Percentiles rank a stretch among this genome's conserved stretches.
These are phyloP conservation scores for Pammene aurita DNA, from an alignment of 2,888 invertebrate species.

Conservation along the genomic window DNA sequence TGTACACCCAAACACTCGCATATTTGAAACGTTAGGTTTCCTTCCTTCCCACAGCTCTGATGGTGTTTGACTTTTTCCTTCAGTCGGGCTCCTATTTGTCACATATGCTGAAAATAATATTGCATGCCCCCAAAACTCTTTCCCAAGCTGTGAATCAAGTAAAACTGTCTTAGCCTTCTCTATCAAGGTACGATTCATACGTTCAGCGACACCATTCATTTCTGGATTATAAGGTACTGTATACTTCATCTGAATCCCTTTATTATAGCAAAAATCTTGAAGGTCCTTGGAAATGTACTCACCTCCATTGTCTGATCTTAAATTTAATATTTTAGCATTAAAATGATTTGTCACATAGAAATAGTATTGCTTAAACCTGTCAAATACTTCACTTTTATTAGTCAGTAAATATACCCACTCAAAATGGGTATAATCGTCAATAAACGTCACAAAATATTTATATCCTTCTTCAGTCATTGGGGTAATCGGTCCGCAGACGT, in stretches of 20 bases:
- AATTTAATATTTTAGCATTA: conserved; percentile 37
- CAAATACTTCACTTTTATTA: conserved; percentile 42
- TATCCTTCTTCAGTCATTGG: conserved; percentile 38
- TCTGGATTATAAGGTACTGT: conserved; percentile 44
- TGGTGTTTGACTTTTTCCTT: conserved; percentile 1
- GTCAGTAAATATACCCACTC: conserved; percentile 40
- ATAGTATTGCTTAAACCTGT: neutral
- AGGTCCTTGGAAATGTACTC: conserved; percentile 20
- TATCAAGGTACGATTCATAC: conserved; percentile 43
- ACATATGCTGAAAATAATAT: conserved; percentile 26
- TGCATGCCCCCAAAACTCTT: conserved; percentile 38
- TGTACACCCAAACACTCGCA: conserved; percentile 44
- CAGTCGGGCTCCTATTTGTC: conserved; percentile 20
- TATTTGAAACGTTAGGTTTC: conserved; percentile 39
- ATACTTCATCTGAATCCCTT: conserved; percentile 28
- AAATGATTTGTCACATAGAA: conserved; percentile 37
- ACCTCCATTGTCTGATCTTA: conserved; percentile 20
- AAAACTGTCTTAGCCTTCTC: conserved; percentile 43
- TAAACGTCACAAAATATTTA: conserved; percentile 44
- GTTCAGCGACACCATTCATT: conserved; percentile 43
- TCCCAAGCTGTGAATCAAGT: conserved; percentile 37
- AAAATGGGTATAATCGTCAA: conserved; percentile 45
- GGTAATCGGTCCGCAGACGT: conserved; percentile 40
- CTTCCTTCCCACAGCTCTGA: conserved; percentile 26
- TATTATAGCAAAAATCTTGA: conserved; percentile 40